Base-by-base conservation (phyloP, 2,113 vertebrate genomes). In the Tympanuchus pallidicinctus region DNA sequence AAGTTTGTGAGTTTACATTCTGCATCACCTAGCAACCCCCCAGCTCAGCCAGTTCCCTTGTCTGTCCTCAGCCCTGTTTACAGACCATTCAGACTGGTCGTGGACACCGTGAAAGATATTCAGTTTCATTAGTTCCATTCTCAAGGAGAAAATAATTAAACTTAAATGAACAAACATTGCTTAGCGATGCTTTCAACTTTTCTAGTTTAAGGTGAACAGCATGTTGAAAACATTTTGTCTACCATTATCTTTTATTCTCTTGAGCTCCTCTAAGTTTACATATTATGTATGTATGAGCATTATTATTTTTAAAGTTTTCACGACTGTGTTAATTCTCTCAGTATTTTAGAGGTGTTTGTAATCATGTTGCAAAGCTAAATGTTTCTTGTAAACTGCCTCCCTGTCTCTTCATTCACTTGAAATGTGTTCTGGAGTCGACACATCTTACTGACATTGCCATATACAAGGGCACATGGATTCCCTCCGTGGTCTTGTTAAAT, bases 121-220 rank as follows among this genome's bases (percentile, higher is more conserved):
- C 97, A 97, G 97, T 98, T 98, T 98, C 98, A 98, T 98, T 98
- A 98, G 97, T 96, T 95, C 97, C 90, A 92, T 98, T 98, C 98
- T 98, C 97, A 97, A 98, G 97, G 97, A 97, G 98, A 98, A 98
- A 98, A 98, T 98, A 98, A 98, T 98, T 98, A 98, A 98, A 98
- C 97, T 98, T 97, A 98, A 98, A 98, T 98, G 97, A 98, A 97
- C 98, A 98, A 98, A 98, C 96, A 97, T 95, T 97, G 97, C 96
- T 95, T 96, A 95, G 97, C 86, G 92, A 97, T 97, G 93, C 93
- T 97, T 97, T 97, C 91, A 97, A 97, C 91, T 95, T 92, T 86
- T 95, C 96, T 96, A 82, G 90, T 97, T 97, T 97, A 92, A 97
- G 95, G 90, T 97, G 90, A 82, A 79, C 82, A 74, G 89, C 30